These are phyloP conservation scores for Caenorhabditis plicata DNA, from an alignment of 2,888 invertebrate genomes.

Conservation along the genomic window DNA sequence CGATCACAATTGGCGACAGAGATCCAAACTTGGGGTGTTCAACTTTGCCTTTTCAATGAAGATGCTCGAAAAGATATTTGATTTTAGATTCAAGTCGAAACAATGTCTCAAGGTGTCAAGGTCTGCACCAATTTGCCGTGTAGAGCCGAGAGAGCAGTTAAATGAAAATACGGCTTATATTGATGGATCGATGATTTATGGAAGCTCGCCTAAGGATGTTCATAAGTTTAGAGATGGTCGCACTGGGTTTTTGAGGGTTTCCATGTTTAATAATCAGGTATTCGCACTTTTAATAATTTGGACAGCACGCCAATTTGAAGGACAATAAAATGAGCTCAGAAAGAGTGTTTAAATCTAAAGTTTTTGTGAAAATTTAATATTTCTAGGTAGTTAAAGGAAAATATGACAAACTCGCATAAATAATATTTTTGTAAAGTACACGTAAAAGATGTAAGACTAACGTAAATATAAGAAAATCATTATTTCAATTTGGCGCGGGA, in stretches of 20 bases:
- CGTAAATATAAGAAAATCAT: too few relatives aligned
- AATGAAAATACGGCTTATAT: conserved; percentile 80
- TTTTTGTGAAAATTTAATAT: too few relatives aligned
- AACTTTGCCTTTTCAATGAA: too few relatives aligned
- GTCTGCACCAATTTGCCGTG: conserved; percentile 92
- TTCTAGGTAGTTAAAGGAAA: too few relatives aligned
- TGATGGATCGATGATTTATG: conserved; percentile 92
- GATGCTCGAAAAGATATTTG: conserved; percentile 1
- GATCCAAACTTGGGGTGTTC: conserved; percentile 61
- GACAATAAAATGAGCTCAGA: too few relatives aligned
- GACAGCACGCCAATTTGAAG: too few relatives aligned
- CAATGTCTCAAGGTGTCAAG: conserved; percentile 69
- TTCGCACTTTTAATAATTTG: too few relatives aligned
- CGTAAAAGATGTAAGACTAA: too few relatives aligned
- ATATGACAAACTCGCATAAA: too few relatives aligned
- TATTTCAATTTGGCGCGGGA: too few relatives aligned
- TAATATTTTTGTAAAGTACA: too few relatives aligned
- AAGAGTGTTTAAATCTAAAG: not conserved
- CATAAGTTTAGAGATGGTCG: conserved; percentile 63
- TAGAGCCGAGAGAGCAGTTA: conserved; percentile 87
- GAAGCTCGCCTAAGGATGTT: conserved; percentile 71
- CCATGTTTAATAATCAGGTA: conserved; percentile 47
- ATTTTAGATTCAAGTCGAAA: conserved; percentile 56
- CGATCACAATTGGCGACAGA: conserved; percentile 56
- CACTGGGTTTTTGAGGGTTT: conserved; percentile 53